A percentile compares a stretch with the other conserved stretches of the same genome.
Conservation (phyloP, 2,888 invertebrate species). For the Vanessa cardui region DNA sequence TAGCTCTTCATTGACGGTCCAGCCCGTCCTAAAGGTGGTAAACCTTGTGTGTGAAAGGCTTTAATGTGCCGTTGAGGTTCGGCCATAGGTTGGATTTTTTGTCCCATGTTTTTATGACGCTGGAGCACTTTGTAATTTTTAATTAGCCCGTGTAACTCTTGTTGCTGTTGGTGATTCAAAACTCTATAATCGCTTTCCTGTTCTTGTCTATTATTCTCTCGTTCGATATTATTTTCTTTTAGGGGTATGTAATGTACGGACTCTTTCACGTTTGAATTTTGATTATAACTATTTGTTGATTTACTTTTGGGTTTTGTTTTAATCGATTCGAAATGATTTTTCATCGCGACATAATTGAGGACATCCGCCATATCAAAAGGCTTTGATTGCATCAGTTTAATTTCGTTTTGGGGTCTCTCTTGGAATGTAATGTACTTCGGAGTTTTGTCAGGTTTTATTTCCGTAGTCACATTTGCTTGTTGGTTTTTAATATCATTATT, state of each 20-base stretch:
- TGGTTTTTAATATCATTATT: slow-evolving; percentile 24
- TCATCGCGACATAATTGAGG: slow-evolving; percentile 64
- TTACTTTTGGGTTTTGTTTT: slow-evolving; percentile 62
- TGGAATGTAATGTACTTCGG: slow-evolving; percentile 56
- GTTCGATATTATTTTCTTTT: slow-evolving; percentile 46
- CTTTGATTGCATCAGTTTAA: slow-evolving; percentile 55
- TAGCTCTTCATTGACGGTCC: slow-evolving; percentile 75
- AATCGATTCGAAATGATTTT: slow-evolving; percentile 69
- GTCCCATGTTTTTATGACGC: slow-evolving; percentile 57
- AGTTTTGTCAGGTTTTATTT: slow-evolving; percentile 55
- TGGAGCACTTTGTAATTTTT: slow-evolving; percentile 77
- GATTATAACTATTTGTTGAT: slow-evolving; percentile 40
- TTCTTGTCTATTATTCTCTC: slow-evolving; percentile 43
- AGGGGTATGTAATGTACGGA: slow-evolving; percentile 52
- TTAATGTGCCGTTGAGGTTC: slow-evolving; percentile 61
- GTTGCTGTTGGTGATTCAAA: slow-evolving; percentile 54
- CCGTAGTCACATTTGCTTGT: slow-evolving; percentile 46
- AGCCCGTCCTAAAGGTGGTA: slow-evolving; percentile 73
- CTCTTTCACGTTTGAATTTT: slow-evolving; percentile 52
- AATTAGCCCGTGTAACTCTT: slow-evolving; percentile 66
- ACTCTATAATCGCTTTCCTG: slow-evolving; percentile 49
- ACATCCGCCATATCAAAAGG: slow-evolving; percentile 65
- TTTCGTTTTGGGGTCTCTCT: slow-evolving; percentile 56
- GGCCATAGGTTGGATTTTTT: slow-evolving; percentile 52
- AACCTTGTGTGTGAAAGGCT: slow-evolving; percentile 51